Percentiles rank a stretch among this genome's conserved stretches.
phyloP scores from a whole-genome alignment of 1,140 invertebrate genomes.

The Telenomus remus region DNA sequence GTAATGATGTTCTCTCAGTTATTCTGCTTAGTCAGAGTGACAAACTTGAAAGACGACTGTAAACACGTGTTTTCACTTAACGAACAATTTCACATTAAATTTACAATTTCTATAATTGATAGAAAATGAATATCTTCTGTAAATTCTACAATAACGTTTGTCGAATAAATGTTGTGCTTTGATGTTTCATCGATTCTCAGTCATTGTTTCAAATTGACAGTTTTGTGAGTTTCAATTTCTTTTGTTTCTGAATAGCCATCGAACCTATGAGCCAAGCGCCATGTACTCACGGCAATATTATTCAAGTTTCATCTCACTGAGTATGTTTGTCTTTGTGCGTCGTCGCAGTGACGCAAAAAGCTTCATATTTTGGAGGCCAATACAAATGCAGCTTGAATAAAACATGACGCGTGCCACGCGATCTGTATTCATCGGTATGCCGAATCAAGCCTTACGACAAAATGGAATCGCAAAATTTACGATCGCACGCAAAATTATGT shows the following conservation, averaged over 20 bases:
- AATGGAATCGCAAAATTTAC: conserved; percentile 29
- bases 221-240: not conserved
- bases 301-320: conserved; percentile 23
- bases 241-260: too few species aligned
- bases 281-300: conserved; percentile 10
- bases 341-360: conserved; percentile 32
- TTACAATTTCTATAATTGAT: too few species aligned
- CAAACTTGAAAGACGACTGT: too few species aligned
- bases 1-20: too few species aligned
- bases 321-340: conserved; percentile 23
- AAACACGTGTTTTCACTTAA: too few species aligned
- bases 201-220: not conserved
- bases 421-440: conserved; percentile 46
- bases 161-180: too few species aligned
- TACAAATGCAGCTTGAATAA: conserved; percentile 55
- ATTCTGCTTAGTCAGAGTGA: too few species aligned
- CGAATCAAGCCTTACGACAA: conserved; percentile 31
- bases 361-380: conserved; percentile 42
- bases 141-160: too few species aligned
- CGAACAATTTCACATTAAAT: too few species aligned
- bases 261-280: too few species aligned
- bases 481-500: not conserved
- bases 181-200: too few species aligned
- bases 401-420: conserved; percentile 42
- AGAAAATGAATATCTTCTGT: too few species aligned